A percentile compares a stretch with the other conserved stretches of the same genome.
These are phyloP conservation scores for Phalera bucephala DNA, from an alignment of 2,888 invertebrate species.

Conservation along the genomic window DNA sequence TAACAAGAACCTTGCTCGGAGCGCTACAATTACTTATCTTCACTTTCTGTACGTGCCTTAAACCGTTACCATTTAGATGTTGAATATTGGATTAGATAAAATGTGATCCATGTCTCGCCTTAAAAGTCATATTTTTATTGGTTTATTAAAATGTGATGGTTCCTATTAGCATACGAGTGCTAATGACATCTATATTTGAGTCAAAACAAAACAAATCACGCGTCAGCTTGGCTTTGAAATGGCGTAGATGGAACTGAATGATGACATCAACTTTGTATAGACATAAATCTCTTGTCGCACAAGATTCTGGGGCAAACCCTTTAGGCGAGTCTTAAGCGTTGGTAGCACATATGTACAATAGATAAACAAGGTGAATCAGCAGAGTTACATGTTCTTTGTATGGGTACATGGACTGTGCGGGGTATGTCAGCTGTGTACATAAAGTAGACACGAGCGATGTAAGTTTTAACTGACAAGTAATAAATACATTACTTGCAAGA, in stretches of 20 bases:
- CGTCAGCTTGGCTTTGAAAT: conserved; percentile 8
- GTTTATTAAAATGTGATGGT: conserved; percentile 16
- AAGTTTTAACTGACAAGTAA: conserved; percentile 14
- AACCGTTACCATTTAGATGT: not conserved
- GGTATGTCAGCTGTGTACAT: conserved; percentile 59
- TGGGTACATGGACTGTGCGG: conserved; percentile 48
- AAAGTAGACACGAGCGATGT: conserved; percentile 22
- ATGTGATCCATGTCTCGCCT: conserved; percentile 4
- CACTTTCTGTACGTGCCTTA: conserved; percentile 6
- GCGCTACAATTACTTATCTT: no score
- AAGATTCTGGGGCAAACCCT: conserved; percentile 42
- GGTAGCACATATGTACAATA: conserved; percentile 31
- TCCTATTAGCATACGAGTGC: conserved; percentile 21
- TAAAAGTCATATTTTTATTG: conserved; percentile 5
- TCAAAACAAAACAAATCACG: conserved; percentile 11
- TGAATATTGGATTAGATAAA: conserved; percentile 4
- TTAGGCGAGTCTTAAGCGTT: conserved; percentile 33
- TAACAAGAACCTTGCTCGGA: no score
- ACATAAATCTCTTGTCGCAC: conserved; percentile 21
- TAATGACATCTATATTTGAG: conserved; percentile 21
- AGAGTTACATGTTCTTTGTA: conserved; percentile 47
- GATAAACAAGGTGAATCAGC: conserved; percentile 67
- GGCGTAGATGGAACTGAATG: conserved; percentile 11
- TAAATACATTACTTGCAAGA: no score
- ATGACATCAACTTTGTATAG: conserved; percentile 30